phyloP scores from a whole-genome alignment of 1,140 invertebrate species.

The Teleopsis dalmanni region DNA sequence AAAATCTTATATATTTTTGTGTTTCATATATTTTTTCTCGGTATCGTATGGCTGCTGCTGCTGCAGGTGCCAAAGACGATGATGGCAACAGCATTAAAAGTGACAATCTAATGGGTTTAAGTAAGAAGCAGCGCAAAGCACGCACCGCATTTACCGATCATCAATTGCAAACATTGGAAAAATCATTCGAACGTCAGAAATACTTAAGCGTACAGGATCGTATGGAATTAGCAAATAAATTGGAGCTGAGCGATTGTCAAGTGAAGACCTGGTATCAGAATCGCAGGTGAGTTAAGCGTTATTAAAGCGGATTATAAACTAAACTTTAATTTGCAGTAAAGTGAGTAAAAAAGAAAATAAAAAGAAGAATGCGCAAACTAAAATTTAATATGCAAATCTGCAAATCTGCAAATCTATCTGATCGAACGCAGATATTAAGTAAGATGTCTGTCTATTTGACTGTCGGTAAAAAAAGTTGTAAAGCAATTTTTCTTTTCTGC shows the following conservation, averaged over 20 bases:
- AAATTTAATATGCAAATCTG: too few relatives aligned
- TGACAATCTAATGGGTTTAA: slow-evolving; percentile 44
- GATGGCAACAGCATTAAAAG: slow-evolving; percentile 38
- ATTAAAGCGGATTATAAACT: too few relatives aligned
- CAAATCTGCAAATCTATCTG: too few relatives aligned
- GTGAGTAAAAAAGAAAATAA: too few relatives aligned
- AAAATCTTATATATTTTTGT: too few relatives aligned
- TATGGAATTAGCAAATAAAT: slow-evolving; percentile 91
- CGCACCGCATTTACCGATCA: slow-evolving; percentile 95
- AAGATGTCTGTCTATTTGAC: too few relatives aligned
- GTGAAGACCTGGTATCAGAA: slow-evolving; percentile 99
- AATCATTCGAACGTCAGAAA: slow-evolving; percentile 93
- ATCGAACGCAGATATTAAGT: too few relatives aligned
- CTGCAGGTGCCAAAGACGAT: slow-evolving; percentile 40
- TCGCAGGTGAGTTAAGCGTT: slow-evolving; percentile 79
- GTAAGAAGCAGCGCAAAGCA: slow-evolving; percentile 92
- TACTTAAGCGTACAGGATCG: slow-evolving; percentile 95
- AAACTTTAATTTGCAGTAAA: too few relatives aligned
- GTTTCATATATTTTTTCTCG: background rate
- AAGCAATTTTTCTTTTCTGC: too few relatives aligned
- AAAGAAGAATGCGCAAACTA: too few relatives aligned
- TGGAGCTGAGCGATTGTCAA: slow-evolving; percentile 93
- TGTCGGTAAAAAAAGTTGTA: too few relatives aligned
- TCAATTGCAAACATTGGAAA: slow-evolving; percentile 90
- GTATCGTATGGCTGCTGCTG: background rate